These are phyloP conservation scores for Chaetodon auriga DNA, from an alignment of 2,113 vertebrate genomes.

Conservation along the genomic window DNA sequence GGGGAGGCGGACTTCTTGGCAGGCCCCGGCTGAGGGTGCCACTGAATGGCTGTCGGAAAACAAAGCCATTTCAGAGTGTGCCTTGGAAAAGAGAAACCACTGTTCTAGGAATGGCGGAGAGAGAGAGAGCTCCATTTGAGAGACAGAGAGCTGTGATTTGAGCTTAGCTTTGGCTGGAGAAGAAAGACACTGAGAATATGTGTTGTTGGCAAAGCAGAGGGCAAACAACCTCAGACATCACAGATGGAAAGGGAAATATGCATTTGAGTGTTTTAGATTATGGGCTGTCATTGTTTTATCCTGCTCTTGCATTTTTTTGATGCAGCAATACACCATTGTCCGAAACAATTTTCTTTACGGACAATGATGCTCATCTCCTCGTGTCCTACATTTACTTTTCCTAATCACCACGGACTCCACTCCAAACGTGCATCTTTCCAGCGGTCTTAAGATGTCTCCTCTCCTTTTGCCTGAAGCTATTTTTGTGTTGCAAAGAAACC, in stretches of 20 bases:
- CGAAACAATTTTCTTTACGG: conserved; percentile 30
- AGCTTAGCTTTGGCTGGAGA: conserved; percentile 79
- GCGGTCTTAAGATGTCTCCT: conserved; percentile 59
- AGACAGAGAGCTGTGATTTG: conserved; percentile 77
- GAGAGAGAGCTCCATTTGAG: conserved; percentile 67
- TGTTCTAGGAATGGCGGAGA: conserved; percentile 65
- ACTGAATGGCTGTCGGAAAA: conserved; percentile 81
- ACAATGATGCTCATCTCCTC: conserved; percentile 48
- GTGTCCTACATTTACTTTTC: conserved; percentile 69
- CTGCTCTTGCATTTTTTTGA: conserved; percentile 45
- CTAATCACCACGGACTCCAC: conserved; percentile 49
- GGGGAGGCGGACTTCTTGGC: conserved; percentile 78
- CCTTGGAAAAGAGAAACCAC: conserved; percentile 81
- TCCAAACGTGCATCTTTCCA: conserved; percentile 59
- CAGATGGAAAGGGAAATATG: conserved; percentile 74
- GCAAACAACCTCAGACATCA: conserved; percentile 80
- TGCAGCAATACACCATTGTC: conserved; percentile 46
- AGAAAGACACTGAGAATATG: conserved; percentile 77
- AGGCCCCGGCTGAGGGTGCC: conserved; percentile 74
- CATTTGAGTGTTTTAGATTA: conserved; percentile 76
- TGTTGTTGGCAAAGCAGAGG: conserved; percentile 78
- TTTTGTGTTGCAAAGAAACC: conserved; percentile 52
- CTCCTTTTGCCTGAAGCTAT: conserved; percentile 63
- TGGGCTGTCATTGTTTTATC: conserved; percentile 69
- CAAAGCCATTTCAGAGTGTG: conserved; percentile 81